Evolutionary conservation across 2,113 vertebrate species (phyloP).

Genomic region (Trachemys scripta): DNA sequence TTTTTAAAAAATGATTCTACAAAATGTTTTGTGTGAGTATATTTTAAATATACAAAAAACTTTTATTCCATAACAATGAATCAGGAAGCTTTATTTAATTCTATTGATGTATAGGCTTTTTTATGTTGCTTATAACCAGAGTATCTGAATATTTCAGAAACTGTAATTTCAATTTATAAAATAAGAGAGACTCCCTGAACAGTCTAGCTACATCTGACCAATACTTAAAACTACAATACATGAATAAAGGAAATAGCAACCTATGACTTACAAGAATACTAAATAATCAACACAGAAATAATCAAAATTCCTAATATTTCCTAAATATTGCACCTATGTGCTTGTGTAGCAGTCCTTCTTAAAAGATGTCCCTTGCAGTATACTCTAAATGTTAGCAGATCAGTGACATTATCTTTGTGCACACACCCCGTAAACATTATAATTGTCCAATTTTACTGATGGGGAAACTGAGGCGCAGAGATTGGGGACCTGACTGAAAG

Average conservation of each 20-base stretch:
- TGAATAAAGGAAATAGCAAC: background rate
- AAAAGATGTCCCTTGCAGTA: background rate
- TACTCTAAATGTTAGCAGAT: background rate
- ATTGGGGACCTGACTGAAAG: background rate
- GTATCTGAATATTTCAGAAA: background rate
- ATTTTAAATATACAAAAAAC: background rate
- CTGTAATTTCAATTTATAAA: background rate
- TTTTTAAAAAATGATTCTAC: background rate
- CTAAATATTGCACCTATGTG: background rate
- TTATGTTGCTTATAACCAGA: background rate
- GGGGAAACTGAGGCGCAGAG: background rate
- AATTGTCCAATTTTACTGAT: background rate
- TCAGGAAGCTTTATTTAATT: background rate
- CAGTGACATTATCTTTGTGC: background rate
- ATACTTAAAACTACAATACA: background rate
- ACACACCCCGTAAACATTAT: background rate
- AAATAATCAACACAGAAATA: background rate
- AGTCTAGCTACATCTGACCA: background rate
- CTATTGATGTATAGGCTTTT: slow-evolving; percentile 1
- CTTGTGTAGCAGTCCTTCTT: background rate
- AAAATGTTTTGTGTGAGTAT: background rate
- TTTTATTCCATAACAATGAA: background rate
- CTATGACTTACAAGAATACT: background rate
- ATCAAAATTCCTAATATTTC: background rate
- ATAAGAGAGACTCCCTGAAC: background rate